Evolutionary conservation across 1,140 invertebrate genomes (phyloP).

Genomic region (Varroa destructor): DNA sequence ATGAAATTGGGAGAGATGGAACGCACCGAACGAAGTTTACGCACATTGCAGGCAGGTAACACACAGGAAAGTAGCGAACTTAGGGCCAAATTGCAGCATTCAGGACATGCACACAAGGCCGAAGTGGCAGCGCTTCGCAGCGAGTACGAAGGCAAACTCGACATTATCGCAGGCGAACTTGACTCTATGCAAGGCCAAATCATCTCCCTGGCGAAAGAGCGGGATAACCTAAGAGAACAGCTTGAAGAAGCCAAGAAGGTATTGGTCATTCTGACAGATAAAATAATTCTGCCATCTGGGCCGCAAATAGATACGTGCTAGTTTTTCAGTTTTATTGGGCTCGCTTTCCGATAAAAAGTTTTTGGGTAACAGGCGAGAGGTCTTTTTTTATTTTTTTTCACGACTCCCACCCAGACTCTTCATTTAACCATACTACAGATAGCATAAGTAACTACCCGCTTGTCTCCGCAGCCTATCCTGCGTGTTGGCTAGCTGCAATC

Average conservation of each 20-base stretch:
- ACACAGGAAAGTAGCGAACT: constrained; percentile 44
- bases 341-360: no score
- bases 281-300: no score
- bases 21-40: constrained; percentile 22
- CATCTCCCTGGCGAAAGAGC: constrained; percentile 65
- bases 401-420: no score
- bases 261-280: neutral
- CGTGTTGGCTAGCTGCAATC: no score
- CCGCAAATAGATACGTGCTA: no score
- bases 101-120: constrained; percentile 63
- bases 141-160: constrained; percentile 72
- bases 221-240: constrained; percentile 81
- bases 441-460: no score
- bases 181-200: constrained; percentile 64
- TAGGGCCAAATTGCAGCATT: constrained; percentile 50
- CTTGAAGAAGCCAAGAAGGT: constrained; percentile 52
- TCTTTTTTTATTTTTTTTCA: no score
- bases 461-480: no score
- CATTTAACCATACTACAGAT: no score
- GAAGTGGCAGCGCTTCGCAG: constrained; percentile 71
- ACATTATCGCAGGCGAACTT: constrained; percentile 68
- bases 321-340: no score
- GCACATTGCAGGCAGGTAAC: constrained; percentile 28
- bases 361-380: no score
- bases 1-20: constrained; percentile 71